A percentile compares a stretch with the other conserved stretches of the same genome.
Evolutionary conservation across 2,888 invertebrate genomes (phyloP).

Genomic region (Oxystoma pomonae): DNA sequence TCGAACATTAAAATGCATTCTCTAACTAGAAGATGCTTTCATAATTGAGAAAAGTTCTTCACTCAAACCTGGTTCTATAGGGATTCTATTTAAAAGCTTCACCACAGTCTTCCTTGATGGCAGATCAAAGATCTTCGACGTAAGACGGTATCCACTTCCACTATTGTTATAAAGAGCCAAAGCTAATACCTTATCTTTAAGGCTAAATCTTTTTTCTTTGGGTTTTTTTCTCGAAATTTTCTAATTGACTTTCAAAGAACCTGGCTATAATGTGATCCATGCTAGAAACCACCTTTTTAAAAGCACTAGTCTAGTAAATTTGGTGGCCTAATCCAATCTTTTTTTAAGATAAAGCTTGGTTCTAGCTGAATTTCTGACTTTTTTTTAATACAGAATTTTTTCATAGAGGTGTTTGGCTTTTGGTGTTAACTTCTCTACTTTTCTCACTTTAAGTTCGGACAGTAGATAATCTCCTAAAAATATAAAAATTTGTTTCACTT

Average conservation of each 20-base stretch:
- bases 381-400: neutral
- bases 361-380: neutral
- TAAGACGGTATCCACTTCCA: slow-evolving; percentile 20
- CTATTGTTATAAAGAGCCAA: slow-evolving; percentile 24
- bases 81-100: slow-evolving; percentile 23
- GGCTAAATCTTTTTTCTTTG: slow-evolving; percentile 17
- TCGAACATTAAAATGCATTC: slow-evolving; percentile 22
- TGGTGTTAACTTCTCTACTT: neutral
- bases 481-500: no score
- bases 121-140: slow-evolving; percentile 23
- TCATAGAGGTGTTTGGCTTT: neutral
- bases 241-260: slow-evolving; percentile 12
- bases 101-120: slow-evolving; percentile 23
- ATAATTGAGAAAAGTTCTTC: slow-evolving; percentile 19
- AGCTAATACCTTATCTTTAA: slow-evolving; percentile 25
- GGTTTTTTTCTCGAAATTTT: slow-evolving; percentile 15
- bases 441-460: neutral
- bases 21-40: slow-evolving; percentile 13
- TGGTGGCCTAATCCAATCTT: neutral
- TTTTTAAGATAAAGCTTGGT: neutral
- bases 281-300: slow-evolving; percentile 8
- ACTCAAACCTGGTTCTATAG: slow-evolving; percentile 20
- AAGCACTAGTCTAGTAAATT: neutral
- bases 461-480: no score
- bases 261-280: slow-evolving; percentile 10